phyloP scores from a whole-genome alignment of 2,888 invertebrate genomes.

The Orthosia cruda region DNA sequence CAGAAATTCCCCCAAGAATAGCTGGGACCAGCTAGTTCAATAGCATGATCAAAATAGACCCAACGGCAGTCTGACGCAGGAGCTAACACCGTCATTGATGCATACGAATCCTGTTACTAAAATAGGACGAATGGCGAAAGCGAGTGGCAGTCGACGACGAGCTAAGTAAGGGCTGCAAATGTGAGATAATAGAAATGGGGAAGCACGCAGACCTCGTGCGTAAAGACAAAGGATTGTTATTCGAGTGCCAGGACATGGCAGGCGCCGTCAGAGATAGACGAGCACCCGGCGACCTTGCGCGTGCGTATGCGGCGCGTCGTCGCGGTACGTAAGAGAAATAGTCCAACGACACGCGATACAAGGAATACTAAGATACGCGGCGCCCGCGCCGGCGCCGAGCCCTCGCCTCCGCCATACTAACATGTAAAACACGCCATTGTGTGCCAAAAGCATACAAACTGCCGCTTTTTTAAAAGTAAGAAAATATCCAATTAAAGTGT shows the following conservation, averaged over 20 bases:
- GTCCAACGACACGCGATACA: constrained; percentile 79
- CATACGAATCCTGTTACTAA: constrained; percentile 78
- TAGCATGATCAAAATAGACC: constrained; percentile 80
- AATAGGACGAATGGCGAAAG: constrained; percentile 83
- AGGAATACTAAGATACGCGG: constrained; percentile 81
- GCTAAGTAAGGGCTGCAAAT: constrained; percentile 80
- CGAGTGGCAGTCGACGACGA: constrained; percentile 75
- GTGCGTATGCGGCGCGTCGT: constrained; percentile 78
- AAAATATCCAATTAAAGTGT: constrained; percentile 74
- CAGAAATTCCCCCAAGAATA: constrained; percentile 62
- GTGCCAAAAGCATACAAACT: constrained; percentile 76
- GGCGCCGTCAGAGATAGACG: constrained; percentile 84
- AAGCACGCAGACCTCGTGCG: constrained; percentile 63
- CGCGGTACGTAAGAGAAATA: constrained; percentile 74
- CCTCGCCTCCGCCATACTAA: constrained; percentile 72
- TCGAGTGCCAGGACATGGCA: constrained; percentile 74
- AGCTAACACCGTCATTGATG: constrained; percentile 83
- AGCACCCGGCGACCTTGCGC: constrained; percentile 89
- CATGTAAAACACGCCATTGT: constrained; percentile 82
- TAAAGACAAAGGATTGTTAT: constrained; percentile 76
- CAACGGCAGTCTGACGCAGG: constrained; percentile 80
- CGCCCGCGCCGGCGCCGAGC: constrained; percentile 79
- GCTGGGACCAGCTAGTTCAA: constrained; percentile 64
- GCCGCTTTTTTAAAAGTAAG: constrained; percentile 66
- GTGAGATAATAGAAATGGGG: constrained; percentile 72